phyloP scores from a whole-genome alignment of 2,113 vertebrate species.

The Clupea harengus region DNA sequence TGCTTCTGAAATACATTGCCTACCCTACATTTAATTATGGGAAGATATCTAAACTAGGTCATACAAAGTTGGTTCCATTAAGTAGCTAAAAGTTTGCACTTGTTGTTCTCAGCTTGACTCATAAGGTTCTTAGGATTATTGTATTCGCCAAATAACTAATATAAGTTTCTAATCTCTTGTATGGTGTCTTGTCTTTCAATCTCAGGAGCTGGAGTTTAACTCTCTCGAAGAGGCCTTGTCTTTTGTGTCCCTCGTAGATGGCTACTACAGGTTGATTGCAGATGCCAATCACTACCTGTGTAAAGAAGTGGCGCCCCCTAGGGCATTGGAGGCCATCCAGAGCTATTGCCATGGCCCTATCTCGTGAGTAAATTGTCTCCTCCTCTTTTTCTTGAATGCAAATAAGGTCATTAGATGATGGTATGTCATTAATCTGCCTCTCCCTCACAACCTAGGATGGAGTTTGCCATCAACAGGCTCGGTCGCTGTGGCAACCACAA shows the following conservation, averaged over 20 bases:
- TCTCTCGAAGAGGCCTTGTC: conserved; percentile 87
- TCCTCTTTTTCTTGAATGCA: neutral
- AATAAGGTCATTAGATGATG: neutral
- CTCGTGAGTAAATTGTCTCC: conserved; percentile 76
- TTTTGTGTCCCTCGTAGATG: conserved; percentile 92
- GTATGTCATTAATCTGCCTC: neutral
- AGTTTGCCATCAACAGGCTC: conserved; percentile 87
- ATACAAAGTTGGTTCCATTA: no score
- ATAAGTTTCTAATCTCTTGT: no score
- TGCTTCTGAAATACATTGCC: no score
- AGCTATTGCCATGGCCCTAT: conserved; percentile 93
- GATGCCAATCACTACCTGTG: conserved; percentile 96
- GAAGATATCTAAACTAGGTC: no score
- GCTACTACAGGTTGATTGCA: conserved; percentile 90
- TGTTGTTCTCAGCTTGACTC: no score
- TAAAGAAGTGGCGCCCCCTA: conserved; percentile 90
- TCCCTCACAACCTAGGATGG: conserved; percentile 76
- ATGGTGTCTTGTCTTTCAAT: conserved; percentile 25
- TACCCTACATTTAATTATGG: no score
- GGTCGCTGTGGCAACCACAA: conserved; percentile 85
- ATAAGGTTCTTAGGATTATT: neutral
- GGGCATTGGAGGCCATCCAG: conserved; percentile 87
- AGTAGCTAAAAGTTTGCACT: no score
- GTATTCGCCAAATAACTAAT: no score
- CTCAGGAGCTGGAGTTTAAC: conserved; percentile 89